Conservation (phyloP, 2,797 vertebrate genomes). For the Phoeniculus purpureus region DNA sequence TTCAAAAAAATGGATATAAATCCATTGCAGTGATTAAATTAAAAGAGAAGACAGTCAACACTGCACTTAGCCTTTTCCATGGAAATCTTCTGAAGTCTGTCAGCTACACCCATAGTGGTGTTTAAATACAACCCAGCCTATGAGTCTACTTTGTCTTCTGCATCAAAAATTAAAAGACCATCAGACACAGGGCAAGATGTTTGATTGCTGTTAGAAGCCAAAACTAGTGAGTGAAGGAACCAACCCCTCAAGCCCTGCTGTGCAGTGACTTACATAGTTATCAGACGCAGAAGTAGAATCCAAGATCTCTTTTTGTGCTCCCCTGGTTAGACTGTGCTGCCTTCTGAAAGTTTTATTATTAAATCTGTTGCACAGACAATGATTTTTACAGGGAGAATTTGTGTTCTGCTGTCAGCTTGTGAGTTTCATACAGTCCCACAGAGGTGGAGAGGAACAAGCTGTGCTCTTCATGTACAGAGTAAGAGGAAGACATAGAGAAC, state of each 20-base stretch:
- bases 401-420: background rate
- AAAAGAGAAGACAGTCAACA: background rate
- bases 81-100: too few relatives aligned
- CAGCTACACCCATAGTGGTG: too few relatives aligned
- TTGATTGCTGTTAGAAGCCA: background rate
- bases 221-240: background rate
- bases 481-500: background rate
- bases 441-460: background rate
- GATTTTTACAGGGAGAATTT: background rate
- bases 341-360: background rate
- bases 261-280: background rate
- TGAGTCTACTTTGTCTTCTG: too few relatives aligned
- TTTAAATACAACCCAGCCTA: too few relatives aligned
- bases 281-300: background rate
- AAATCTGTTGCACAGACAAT: background rate
- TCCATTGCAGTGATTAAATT: background rate
- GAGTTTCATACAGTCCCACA: rapidly evolving
- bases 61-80: too few relatives aligned
- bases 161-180: background rate
- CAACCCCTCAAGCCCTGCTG: background rate
- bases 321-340: background rate
- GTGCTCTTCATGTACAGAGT: rapidly evolving
- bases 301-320: rapidly evolving
- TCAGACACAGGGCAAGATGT: background rate
- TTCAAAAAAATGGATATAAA: background rate